Evolutionary conservation across 2,113 vertebrate species (phyloP), one percentile per base, ranked within the genome.

Genomic region (Nipponia nippon): DNA sequence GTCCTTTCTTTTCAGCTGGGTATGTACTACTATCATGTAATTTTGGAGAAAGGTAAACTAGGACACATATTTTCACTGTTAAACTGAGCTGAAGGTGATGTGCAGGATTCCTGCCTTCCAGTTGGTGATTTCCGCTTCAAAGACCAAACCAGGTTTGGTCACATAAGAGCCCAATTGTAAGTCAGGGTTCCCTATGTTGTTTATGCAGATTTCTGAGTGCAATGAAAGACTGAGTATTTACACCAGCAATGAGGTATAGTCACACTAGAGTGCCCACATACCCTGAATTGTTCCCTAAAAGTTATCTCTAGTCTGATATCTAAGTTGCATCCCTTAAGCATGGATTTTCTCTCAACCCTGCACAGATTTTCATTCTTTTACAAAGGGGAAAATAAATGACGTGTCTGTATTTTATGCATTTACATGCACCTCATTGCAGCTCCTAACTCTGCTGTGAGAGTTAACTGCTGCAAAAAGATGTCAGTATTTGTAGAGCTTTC

Each of bases 251-350:
- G 38, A 42, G 19, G 1, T 22, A 78, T 2, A 20, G 32, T 58
- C 69, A 42, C 20, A 16, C 5, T 25, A 25, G 17, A 36, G 32
- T 78, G 32, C 32, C 21, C 22, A 30, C 20, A 14, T 22, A n/a
- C 10, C 46, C 40, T 23, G 32, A 23, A 10, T 61, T 90, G 11
- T 61, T 95, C 44, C 34, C 40, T 50, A 38, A n/a, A 52, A 65
- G 9, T 63, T 36, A 27, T 56, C 21, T 84, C 0, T 0, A 46
- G 22, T 52, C 27, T 63, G 25, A 36, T 13, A 40, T n/a, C 55
- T 18, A 27, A 71, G n/a, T 44, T 59, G 12, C 5, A 52, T 49
- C 30, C 46, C 11, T 65, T 65, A 29, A 67, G 29, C 30, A 49
- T 5, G 5, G 34, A 30, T 83, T 22, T 58, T 71, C 26, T 78